These are phyloP conservation scores for Caranx melampygus DNA, from an alignment of 2,113 vertebrate genomes.

Conservation along the genomic window DNA sequence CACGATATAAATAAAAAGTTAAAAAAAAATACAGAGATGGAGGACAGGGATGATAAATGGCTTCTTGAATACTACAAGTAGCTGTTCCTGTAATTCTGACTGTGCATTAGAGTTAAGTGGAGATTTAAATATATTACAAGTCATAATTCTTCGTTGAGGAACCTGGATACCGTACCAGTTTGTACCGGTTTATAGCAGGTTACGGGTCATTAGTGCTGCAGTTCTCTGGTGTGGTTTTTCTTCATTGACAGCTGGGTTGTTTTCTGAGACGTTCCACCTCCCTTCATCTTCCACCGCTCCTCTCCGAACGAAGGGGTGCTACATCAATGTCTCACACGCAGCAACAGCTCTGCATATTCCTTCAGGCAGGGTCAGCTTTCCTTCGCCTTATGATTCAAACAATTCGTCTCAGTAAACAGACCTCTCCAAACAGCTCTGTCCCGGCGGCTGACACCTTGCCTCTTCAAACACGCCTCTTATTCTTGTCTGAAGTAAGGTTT, in stretches of 20 bases:
- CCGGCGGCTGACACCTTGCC: conserved; percentile 16
- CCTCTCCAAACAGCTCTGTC: conserved; percentile 35
- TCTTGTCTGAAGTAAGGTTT: background rate
- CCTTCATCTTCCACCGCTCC: conserved; percentile 32
- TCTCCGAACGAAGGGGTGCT: conserved; percentile 45
- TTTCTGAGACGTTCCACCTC: conserved; percentile 16
- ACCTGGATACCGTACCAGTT: background rate
- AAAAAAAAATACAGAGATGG: background rate
- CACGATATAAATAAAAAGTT: too few species aligned
- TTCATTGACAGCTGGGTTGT: conserved; percentile 11
- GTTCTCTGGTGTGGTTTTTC: background rate
- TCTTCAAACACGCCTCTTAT: conserved; percentile 19
- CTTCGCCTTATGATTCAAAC: conserved; percentile 46
- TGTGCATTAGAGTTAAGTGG: background rate
- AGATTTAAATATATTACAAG: background rate
- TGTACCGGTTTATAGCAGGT: background rate
- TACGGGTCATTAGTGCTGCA: conserved; percentile 5
- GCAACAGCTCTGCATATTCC: conserved; percentile 40
- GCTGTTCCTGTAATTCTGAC: background rate
- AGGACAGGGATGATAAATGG: accelerated
- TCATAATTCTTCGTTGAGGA: background rate
- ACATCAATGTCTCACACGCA: conserved; percentile 53
- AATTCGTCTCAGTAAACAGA: conserved; percentile 42
- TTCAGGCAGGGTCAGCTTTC: conserved; percentile 47
- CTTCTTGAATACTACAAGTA: background rate